Base-by-base conservation (phyloP, 2,888 invertebrate species). In the Nephrocerus scutellatus region DNA sequence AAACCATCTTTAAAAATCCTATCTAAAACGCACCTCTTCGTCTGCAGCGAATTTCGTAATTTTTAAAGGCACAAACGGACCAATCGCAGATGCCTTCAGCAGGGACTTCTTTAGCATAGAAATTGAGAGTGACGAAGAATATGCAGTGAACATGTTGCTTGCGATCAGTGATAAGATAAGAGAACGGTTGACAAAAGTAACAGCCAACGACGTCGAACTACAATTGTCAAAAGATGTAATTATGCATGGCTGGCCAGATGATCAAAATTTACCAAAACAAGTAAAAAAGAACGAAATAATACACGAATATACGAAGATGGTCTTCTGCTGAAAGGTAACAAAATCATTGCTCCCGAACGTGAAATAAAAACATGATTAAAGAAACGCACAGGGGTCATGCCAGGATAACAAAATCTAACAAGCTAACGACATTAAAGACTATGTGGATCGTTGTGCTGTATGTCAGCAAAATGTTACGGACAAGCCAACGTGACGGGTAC, bases 71-170 rank as follows among this genome's bases (percentile, higher is more conserved):
- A n/a, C n/a, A n/a, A n/a, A n/a, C n/a, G n/a, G n/a, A n/a, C n/a
- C n/a, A n/a, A n/a, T n/a, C n/a, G n/a, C n/a, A n/a, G n/a, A n/a
- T n/a, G n/a, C n/a, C n/a, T n/a, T n/a, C n/a, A n/a, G n/a, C n/a
- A n/a, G n/a, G n/a, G n/a, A n/a, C n/a, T n/a, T n/a, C n/a, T n/a
- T n/a, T n/a, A n/a, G n/a, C n/a, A n/a, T n/a, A n/a, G n/a, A n/a
- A n/a, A n/a, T n/a, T 9, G 31, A 38, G 9, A 5, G 12, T 9
- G 30, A 38, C n/a, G 22, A 9, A 10, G 38, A 23, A 3, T 25
- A 38, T 31, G n/a, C 22, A 12, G 38, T 30, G 4, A 22, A 36
- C 6, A 18, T 22, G 18, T n/a, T 30, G 10, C 8, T 30, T 38
- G 22, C 13, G 9, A 4, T 12, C 25, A 24, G 31, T 20, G 6